Evolutionary conservation across 2,113 vertebrate species (phyloP).

Genomic region (Lathamus discolor): DNA sequence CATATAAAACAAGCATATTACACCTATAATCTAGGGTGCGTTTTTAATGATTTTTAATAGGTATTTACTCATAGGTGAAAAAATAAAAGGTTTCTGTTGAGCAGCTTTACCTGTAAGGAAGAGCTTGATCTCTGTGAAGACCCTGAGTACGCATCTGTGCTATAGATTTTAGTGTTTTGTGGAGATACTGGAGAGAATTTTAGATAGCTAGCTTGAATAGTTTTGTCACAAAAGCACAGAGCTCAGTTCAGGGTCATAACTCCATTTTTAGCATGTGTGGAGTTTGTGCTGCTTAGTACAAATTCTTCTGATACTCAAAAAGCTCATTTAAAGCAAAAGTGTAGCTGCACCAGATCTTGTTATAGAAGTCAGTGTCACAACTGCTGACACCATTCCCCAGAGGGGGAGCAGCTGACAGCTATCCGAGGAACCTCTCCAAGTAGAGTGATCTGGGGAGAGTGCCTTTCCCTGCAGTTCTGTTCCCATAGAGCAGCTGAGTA

Average conservation of each 20-base stretch:
- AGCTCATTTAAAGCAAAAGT: background rate
- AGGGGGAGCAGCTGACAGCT: background rate
- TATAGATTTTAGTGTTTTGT: background rate
- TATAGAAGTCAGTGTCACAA: background rate
- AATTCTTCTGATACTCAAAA: background rate
- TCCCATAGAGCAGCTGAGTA: background rate
- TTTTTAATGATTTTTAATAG: background rate
- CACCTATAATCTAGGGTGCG: fast-evolving
- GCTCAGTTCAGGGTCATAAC: background rate
- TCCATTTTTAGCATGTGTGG: background rate
- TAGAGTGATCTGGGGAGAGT: background rate
- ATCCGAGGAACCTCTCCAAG: background rate
- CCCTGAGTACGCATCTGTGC: background rate
- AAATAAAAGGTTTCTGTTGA: background rate
- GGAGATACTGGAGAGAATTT: background rate
- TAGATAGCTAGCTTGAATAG: background rate
- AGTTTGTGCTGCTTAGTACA: background rate
- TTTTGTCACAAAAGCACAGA: background rate
- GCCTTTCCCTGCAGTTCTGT: background rate
- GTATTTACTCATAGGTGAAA: background rate
- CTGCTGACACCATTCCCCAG: background rate
- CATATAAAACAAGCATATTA: background rate
- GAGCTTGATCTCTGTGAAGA: background rate
- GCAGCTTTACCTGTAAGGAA: background rate
- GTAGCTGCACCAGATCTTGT: background rate